Base-by-base conservation (phyloP, 1,140 invertebrate species). In the Tyrophagus putrescentiae region DNA sequence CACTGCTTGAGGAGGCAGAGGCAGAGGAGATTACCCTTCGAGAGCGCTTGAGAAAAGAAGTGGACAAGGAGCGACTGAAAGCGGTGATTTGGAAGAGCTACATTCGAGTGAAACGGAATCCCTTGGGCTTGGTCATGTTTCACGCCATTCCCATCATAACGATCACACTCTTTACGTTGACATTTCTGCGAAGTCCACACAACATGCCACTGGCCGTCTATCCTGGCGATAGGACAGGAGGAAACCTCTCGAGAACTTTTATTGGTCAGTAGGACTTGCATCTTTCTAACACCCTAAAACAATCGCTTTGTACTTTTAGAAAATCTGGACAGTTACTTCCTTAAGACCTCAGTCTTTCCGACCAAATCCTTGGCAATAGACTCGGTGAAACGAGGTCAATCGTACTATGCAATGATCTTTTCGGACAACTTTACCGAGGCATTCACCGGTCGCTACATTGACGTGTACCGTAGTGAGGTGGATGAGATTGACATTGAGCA, bases 161-260 rank as follows among this genome's bases (percentile, higher is more conserved):
- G 76, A 87, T 90, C 13, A 84, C 92, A 48, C 78, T 95, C 3
- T 96, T 96, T 76, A 95, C 90, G 72, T 70, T 93, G 63, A 87
- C 90, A 23, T 91, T 96, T 64, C 91, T 91, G 59, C 78, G 85
- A 28, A 85, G 91, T 69, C 92, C 92, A 0, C 81, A 79, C 50
- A 82, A 84, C 41, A 76, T 97, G 0, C 80, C 79, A 64, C 65
- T 97, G 68, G 88, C 85, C 29, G 78, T 96, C 57, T 85, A 92
- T 5, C 91, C 91, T 71, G 72, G 80, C 42, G 88, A 93, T 75
- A 78, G 5, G 72, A 72, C 57, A 58, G 67, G 6, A 70, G 73
- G 58, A 23, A 54, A 54, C 39, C 25, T 54, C 1, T 54, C 52
- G 13, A 28, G 39, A 54, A 54, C 11, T 13, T 54, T 54, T 33